Conservation (phyloP, 2,113 vertebrate species). For the Arenaria interpres region DNA sequence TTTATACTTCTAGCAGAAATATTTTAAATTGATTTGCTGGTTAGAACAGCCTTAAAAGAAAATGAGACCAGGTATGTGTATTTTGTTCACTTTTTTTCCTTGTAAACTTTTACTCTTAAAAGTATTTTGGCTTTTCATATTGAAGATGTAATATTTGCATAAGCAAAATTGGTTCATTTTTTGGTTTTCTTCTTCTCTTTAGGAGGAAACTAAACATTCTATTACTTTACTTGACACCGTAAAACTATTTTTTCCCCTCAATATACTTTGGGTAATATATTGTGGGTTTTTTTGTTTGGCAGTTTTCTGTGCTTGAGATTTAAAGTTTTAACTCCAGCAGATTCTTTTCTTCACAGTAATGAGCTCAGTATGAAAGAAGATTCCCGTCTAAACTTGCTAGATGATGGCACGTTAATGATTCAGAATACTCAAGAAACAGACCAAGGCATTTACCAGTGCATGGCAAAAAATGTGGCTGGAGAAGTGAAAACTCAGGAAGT, state of each 20-base stretch:
- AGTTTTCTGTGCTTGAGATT: not conserved
- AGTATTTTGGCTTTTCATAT: not conserved
- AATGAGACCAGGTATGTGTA: not conserved
- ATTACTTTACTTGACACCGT: not conserved
- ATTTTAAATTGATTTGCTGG: not conserved
- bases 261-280: not conserved
- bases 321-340: not conserved
- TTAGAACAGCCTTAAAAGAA: not conserved
- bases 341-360: slow-evolving; percentile 74
- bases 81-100: not conserved
- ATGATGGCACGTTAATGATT: slow-evolving; percentile 97
- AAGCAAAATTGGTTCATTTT: not conserved
- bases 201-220: not conserved
- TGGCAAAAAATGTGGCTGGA: slow-evolving; percentile 96
- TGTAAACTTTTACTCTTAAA: not conserved
- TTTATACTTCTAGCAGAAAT: not conserved
- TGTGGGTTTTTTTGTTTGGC: not conserved
- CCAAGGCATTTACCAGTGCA: slow-evolving; percentile 96
- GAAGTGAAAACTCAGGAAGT: slow-evolving; percentile 96
- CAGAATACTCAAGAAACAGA: slow-evolving; percentile 93
- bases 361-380: slow-evolving; percentile 94
- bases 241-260: accelerated
- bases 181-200: not conserved
- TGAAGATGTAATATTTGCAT: not conserved
- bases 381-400: slow-evolving; percentile 91